Conservation (phyloP, 2,113 vertebrate species). For the Lutjanus erythropterus region DNA sequence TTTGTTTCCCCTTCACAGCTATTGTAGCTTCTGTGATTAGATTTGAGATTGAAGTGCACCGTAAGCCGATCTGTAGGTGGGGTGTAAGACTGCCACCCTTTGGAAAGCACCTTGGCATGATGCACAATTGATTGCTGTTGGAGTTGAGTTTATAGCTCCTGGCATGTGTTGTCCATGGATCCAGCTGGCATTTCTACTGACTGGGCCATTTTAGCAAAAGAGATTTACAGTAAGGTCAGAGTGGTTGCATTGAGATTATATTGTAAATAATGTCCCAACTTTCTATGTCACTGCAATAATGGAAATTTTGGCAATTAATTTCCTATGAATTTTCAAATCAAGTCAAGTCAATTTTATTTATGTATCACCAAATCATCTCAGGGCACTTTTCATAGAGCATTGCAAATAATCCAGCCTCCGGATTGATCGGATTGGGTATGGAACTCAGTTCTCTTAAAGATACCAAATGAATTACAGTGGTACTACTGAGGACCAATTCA, state of each 20-base stretch:
- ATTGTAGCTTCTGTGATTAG: slow-evolving; percentile 75
- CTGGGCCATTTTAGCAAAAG: slow-evolving; percentile 13
- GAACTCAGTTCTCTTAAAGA: too few relatives aligned
- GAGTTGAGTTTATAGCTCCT: slow-evolving; percentile 32
- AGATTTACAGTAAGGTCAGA: slow-evolving; percentile 36
- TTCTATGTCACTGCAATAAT: not conserved
- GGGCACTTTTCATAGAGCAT: too few relatives aligned
- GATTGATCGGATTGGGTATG: too few relatives aligned
- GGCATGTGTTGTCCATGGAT: slow-evolving; percentile 36
- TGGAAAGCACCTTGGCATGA: slow-evolving; percentile 52
- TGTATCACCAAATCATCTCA: too few relatives aligned
- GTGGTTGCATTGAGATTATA: slow-evolving; percentile 2
- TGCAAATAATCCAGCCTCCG: too few relatives aligned
- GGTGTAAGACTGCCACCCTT: slow-evolving; percentile 61
- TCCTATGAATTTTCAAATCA: too few relatives aligned
- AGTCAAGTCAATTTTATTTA: too few relatives aligned
- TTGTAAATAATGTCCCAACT: not conserved
- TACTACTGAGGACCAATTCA: too few relatives aligned
- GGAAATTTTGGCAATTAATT: not conserved
- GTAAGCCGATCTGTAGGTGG: slow-evolving; percentile 71
- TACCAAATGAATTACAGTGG: too few relatives aligned
- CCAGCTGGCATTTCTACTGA: slow-evolving; percentile 30
- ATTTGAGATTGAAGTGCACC: slow-evolving; percentile 75
- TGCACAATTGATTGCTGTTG: slow-evolving; percentile 52
- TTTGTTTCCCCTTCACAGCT: slow-evolving; percentile 75